Conservation (phyloP, 2,888 invertebrate species). For the Chymomyza procnemis region DNA sequence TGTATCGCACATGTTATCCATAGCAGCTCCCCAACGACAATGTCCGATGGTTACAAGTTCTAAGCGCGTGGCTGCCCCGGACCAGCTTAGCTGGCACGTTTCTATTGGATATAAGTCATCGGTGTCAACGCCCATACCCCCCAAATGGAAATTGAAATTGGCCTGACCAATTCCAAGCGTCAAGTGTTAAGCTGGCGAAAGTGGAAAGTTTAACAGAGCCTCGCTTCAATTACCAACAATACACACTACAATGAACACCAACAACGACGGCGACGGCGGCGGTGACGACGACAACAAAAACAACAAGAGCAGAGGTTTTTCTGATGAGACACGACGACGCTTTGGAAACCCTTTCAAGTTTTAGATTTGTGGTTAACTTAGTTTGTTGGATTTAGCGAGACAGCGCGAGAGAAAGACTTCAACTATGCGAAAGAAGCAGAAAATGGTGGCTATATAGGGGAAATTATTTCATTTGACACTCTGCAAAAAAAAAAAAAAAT, state of each 20-base stretch:
- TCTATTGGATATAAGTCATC: not conserved
- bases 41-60: not conserved
- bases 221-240: not conserved
- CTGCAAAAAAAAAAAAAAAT: no score
- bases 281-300: not conserved
- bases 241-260: not conserved
- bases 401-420: no score
- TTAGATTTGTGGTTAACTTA: not conserved
- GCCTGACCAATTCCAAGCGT: not conserved
- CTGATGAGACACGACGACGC: not conserved
- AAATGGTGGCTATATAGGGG: no score
- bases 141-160: not conserved
- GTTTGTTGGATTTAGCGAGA: no score
- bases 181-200: not conserved
- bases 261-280: no score
- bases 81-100: not conserved
- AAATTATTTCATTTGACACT: no score
- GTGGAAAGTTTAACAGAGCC: not conserved
- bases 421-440: slow-evolving; percentile 10
- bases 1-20: no score
- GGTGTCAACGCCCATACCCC: not conserved
- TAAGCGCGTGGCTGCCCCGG: not conserved
- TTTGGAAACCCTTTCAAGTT: not conserved
- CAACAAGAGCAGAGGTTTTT: not conserved
- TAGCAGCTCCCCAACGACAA: not conserved